Percentiles rank a stretch among this genome's conserved stretches.
These are phyloP conservation scores for Cyclophora albipunctata DNA, from an alignment of 2,888 invertebrate species.

Conservation along the genomic window DNA sequence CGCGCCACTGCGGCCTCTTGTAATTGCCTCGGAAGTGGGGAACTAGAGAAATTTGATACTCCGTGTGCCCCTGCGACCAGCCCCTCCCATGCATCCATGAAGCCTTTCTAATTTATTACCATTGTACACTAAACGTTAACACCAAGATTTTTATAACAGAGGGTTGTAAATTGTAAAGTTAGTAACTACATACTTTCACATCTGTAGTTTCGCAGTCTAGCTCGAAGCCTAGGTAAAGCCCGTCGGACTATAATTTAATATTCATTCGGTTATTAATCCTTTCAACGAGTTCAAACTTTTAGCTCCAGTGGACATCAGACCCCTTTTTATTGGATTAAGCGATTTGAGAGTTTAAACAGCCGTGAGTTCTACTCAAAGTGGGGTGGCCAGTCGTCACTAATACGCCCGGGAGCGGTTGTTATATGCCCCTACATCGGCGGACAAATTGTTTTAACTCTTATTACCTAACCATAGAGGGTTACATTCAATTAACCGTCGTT, in stretches of 20 bases:
- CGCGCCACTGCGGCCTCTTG: slow-evolving; percentile 52
- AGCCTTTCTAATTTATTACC: slow-evolving; percentile 63
- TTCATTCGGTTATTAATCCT: slow-evolving; percentile 23
- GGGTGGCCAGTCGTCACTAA: slow-evolving; percentile 46
- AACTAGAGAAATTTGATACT: slow-evolving; percentile 67
- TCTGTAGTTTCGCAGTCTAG: not conserved
- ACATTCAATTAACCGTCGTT: slow-evolving; percentile 16
- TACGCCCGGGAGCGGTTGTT: slow-evolving; percentile 29
- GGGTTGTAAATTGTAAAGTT: not conserved
- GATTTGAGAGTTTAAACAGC: slow-evolving; percentile 61
- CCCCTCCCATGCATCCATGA: slow-evolving; percentile 34
- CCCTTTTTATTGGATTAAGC: slow-evolving; percentile 62
- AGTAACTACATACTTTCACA: not conserved
- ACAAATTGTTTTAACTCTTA: slow-evolving; percentile 25
- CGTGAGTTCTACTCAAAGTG: slow-evolving; percentile 44
- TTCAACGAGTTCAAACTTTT: slow-evolving; percentile 33
- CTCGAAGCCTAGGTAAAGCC: not conserved
- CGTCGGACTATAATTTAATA: slow-evolving; percentile 24
- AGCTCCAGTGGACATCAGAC: slow-evolving; percentile 42
- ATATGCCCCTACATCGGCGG: slow-evolving; percentile 13
- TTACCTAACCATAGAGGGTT: slow-evolving; percentile 17
- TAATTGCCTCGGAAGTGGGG: slow-evolving; percentile 70
- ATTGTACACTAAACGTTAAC: slow-evolving; percentile 35
- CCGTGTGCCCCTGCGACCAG: slow-evolving; percentile 50
- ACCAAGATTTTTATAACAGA: slow-evolving; percentile 10